Evolutionary conservation across 2,888 invertebrate species (phyloP).

Genomic region (Stenoptilia bipunctidactyla): DNA sequence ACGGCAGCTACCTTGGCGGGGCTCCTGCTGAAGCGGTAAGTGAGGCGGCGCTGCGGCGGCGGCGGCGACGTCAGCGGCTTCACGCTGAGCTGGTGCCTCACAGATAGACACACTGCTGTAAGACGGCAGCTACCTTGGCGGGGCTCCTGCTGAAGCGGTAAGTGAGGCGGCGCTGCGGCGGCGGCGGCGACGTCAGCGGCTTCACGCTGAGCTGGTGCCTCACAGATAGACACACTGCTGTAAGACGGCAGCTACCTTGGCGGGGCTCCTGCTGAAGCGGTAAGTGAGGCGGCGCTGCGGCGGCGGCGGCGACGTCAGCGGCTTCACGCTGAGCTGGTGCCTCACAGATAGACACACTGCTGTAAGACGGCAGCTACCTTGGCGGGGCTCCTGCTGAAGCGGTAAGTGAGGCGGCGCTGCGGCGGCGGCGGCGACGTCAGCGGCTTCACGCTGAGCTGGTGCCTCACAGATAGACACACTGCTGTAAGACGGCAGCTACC

Average conservation of each 20-base stretch:
- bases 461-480: too few species aligned
- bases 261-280: neutral
- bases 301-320: neutral
- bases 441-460: neutral
- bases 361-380: too few species aligned
- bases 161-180: neutral
- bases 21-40: neutral
- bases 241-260: neutral
- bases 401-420: neutral
- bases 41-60: neutral
- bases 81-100: too few species aligned
- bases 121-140: neutral
- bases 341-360: neutral
- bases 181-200: neutral
- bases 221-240: neutral
- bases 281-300: neutral
- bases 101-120: too few species aligned
- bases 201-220: neutral
- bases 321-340: neutral
- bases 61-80: neutral
- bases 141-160: neutral
- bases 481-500: neutral
- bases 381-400: too few species aligned
- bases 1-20: too few species aligned
- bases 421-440: neutral